Base-by-base conservation (phyloP, 2,113 vertebrate species). In the Antigone vipio region DNA sequence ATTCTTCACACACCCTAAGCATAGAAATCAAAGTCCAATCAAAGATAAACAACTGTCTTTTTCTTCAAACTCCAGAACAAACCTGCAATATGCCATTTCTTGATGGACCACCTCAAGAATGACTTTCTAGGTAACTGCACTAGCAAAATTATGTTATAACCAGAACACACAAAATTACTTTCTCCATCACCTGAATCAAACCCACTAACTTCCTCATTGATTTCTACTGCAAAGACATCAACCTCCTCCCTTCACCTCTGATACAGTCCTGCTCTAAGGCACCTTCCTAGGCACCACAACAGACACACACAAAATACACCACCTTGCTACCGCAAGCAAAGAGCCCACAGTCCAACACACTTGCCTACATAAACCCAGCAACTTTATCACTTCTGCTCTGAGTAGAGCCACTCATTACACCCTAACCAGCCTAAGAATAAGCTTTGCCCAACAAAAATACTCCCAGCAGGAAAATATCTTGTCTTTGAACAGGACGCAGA, bases 261-360 rank as follows among this genome's bases (percentile, higher is more conserved):
- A 27, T 22, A 60, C 5, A 50, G 49, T 22, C 24, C 73, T 60
- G 64, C 49, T 59, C 19, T 15, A 35, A 38, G 15, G 26, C 63
- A 76, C 10, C 38, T 72, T 53, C 38, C 12, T 5, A n/a, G 19
- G 29, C 26, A 55, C 34, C 30, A 18, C 18, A 87, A 26, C 5
- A 72, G 77, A 68, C 32, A 35, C 0, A 2, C 0, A 2, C 27
- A 72, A 52, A 74, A 52, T 9, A 24, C 2, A 15, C 3, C 22
- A 71, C 52, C 23, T 71, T 34, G 53, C 47, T 12, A 49, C 13
- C 45, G 29, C 35, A 71, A 50, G 62, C 9, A 34, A 55, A 87
- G 24, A 72, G 24, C 26, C 23, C 38, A 50, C 10, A 60, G 44
- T 9, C 30, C 59, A 64, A 73, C 12, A 60, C 5, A 11, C 11